A percentile compares a stretch with the other conserved stretches of the same genome.
phyloP scores from a whole-genome alignment of 2,888 invertebrate species.

The Bombylius major region DNA sequence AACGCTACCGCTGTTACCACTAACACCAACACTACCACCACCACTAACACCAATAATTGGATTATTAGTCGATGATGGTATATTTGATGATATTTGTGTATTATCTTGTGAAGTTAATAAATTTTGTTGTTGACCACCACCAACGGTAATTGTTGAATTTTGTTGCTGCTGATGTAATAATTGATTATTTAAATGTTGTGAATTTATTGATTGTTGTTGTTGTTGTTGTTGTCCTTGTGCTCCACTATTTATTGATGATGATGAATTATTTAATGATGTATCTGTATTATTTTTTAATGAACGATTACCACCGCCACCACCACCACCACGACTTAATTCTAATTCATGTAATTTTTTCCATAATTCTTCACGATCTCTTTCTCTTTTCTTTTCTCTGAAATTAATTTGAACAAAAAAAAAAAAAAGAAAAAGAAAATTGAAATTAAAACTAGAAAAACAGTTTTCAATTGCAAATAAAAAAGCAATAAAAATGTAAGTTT shows the following conservation, averaged over 20 bases:
- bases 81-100: not conserved
- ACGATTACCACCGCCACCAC: constrained; percentile 27
- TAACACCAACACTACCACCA: not conserved
- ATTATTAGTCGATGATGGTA: constrained; percentile 5
- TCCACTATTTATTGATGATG: constrained; percentile 4
- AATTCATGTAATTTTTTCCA: constrained; percentile 92
- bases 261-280: constrained; percentile 10
- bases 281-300: constrained; percentile 18
- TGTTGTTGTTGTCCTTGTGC: constrained; percentile 11
- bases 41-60: constrained; percentile 1
- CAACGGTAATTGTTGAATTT: constrained; percentile 24
- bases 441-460: too few species aligned
- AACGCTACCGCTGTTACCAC: not conserved
- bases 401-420: constrained; percentile 1
- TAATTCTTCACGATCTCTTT: constrained; percentile 92
- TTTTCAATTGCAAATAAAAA: too few species aligned
- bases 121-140: not conserved
- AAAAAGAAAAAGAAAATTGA: not conserved
- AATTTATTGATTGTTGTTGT: constrained; percentile 25
- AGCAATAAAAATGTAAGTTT: too few species aligned
- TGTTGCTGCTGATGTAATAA: constrained; percentile 22
- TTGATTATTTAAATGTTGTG: constrained; percentile 17
- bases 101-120: constrained; percentile 3
- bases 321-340: constrained; percentile 49
- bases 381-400: constrained; percentile 42